Evolutionary conservation across 2,888 invertebrate genomes (phyloP), one percentile per base, ranked within the genome.

Genomic region (Teinopalpus imperialis): DNA sequence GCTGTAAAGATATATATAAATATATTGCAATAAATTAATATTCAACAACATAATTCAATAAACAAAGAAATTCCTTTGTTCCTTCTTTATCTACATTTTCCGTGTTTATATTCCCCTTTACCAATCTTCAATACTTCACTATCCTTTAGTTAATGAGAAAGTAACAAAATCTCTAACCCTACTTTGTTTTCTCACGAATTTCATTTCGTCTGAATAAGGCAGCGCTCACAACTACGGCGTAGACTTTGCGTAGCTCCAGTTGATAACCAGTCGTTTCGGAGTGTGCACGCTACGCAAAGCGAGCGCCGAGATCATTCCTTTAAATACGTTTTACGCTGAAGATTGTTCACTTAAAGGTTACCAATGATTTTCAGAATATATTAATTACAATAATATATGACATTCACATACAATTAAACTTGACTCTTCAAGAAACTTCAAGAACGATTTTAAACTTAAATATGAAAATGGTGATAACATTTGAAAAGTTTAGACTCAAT

Each of bases 201-300:
- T 50, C 40, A 41, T 50, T 50, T 43, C 40, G 31, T 27, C 31
- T 31, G 16, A 47, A 39, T 35, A 44, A 40, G 42, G 41, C 36
- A 36, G 36, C 39, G 8, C 20, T 30, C 20, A 49, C 43, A 58
- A 54, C 68, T 71, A 70, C 69, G 67, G 57, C 74, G 79, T 77
- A 72, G 73, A 57, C 52, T 36, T 52, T 49, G 54, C 70, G 74
- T 75, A 76, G 74, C 78, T 73, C 54, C 77, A 82, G 81, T 82
- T 69, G 71, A 67, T 63, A 67, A 64, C 61, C 63, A 60, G 61
- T 52, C 63, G 77, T 69, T 76, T 72, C 72, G 70, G 59, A 57
- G 69, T 42, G 55, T 69, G 61, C 69, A 56, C 76, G 81, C 72
- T 66, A 68, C 69, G 63, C 27, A 43, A 27, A 8, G 13, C 9